Evolutionary conservation across 2,797 vertebrate genomes (phyloP), one percentile per base, ranked within the genome.

Genomic region (Aplochiton taeniatus): DNA sequence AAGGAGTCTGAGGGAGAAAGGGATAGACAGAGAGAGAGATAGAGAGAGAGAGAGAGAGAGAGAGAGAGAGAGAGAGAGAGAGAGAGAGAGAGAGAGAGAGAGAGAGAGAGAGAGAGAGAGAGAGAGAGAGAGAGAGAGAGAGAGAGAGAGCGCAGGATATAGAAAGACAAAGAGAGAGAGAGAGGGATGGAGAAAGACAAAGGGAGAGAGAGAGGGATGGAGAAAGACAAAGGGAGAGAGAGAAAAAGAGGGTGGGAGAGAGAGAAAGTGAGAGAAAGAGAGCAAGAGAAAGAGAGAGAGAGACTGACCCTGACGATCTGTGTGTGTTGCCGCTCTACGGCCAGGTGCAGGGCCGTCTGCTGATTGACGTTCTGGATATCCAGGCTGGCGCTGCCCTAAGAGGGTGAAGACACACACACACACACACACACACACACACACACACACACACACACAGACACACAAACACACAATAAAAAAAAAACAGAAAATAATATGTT

Each of bases 281-380:
- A 62, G 44, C 45, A 56, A 49, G 58, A 50, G 8, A 61, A 54
- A 42, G 13, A 50, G 51, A 46, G 58, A 10, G 63, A 58, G 44
- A n/a, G 76, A 89, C 92, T 93, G 86, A 98, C 97, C 93, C 98
- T 92, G 73, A 99, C 98, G 81, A 99, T 99, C 81, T 99, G 98
- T 1, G 98, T 98, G 81, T 99, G 98, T 78, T 99, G 97, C 12
- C 98, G 93, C 82, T 99, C 98, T 75, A 99, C 98, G 1, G 97
- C 98, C 81, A 99, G 92, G 82, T 99, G 98, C 61, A 99, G 86
- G 63, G 98, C 96, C 1, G 98, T 98, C 75, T 99, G 98, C 83
- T 98, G 97, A 90, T 99, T 99, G 58, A 97, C 96, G 20, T 99
- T 99, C 93, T 99, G 98, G 77, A 99, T 94, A 91, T 99, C 98